Evolutionary conservation across 1,140 invertebrate species (phyloP), one percentile per base, ranked within the genome.

Genomic region (Proales similis): DNA sequence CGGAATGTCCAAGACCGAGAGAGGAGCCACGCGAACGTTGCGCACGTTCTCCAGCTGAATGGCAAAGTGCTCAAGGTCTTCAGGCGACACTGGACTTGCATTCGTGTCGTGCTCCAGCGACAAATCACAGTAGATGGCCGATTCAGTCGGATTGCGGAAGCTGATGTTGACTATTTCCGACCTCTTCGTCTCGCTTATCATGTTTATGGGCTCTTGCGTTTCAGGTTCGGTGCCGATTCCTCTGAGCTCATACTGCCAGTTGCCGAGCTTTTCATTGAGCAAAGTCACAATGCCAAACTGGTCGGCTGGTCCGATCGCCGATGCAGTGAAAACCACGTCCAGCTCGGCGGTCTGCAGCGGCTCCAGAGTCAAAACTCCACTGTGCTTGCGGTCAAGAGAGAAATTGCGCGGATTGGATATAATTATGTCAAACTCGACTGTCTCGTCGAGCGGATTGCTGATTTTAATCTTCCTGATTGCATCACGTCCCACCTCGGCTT

Each of bases 401-500:
- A 75, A 76, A 68, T 75, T 76, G 63, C 72, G 72, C 42, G 66
- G 67, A 62, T 76, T 75, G 17, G 72, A 71, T 20, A 75, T 63
- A 0, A 66, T 67, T 3, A 71, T 68, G 9, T 71, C 65, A 22
- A 76, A 51, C 46, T 70, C 70, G 12, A 75, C 60, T 0, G 57
- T 67, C 61, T 76, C 72, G 32, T 72, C 67, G 22, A 72, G 72
- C 32, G 72, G 71, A 60, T 76, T 76, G 14, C 69, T 65, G 20
- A 76, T 66, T 4, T 57, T 42, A 9, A 76, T 71, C 6, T 43
- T 67, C 65, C 72, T 69, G 32, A 69, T 66, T 22, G 69, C 68
- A 71, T 71, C 74, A 57, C 74, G 74, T 60, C 74, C 74, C 2
- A 76, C 68, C 62, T 75, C 70, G 69, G 73, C 74, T 53, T 73